Evolutionary conservation across 2,113 vertebrate genomes (phyloP), one percentile per base, ranked within the genome.

Genomic region (Bettongia penicillata): DNA sequence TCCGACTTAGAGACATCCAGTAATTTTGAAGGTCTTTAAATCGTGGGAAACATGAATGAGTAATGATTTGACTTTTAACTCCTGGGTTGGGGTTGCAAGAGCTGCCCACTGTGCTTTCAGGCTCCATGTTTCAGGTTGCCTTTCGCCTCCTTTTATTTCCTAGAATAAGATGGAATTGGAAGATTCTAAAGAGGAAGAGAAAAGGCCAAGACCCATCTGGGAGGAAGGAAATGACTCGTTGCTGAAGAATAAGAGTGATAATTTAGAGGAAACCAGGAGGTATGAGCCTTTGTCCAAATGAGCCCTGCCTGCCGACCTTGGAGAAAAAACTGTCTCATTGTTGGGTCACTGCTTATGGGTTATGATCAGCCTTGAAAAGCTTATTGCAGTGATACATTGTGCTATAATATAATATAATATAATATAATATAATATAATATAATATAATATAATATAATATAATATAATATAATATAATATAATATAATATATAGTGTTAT

Each of bases 111-210:
- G 31, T 25, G 11, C 94, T 95, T 95, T 89, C 95, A 96, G 94
- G 28, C 22, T 90, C 31, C n/a, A 19, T n/a, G 89, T 89, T 93
- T 53, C 52, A 93, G 53, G 55, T 90, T 89, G 68, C 91, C 37
- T 28, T 89, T 48, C n/a, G 61, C 31, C 61, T 77, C 61, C 94
- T 37, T 97, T 94, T 97, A 96, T 51, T n/a, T 26, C 53, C 92
- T 94, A 99, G 99, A 98, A 94, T 90, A 97, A 98, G 95, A 10
- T 91, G 91, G 98, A 98, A 90, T 93, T 97, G 93, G 98, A 97
- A 95, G 97, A 94, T 95, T 97, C 89, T 93, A 96, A 91, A 53
- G 98, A 98, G 14, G 98, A 98, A 90, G 98, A 96, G 24, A 97
- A 97, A 94, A 95, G 94, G 96, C 97, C 90, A 95, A 98, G 96